These are phyloP conservation scores for Apeira syringaria DNA, from an alignment of 2,888 invertebrate genomes.

Conservation along the genomic window DNA sequence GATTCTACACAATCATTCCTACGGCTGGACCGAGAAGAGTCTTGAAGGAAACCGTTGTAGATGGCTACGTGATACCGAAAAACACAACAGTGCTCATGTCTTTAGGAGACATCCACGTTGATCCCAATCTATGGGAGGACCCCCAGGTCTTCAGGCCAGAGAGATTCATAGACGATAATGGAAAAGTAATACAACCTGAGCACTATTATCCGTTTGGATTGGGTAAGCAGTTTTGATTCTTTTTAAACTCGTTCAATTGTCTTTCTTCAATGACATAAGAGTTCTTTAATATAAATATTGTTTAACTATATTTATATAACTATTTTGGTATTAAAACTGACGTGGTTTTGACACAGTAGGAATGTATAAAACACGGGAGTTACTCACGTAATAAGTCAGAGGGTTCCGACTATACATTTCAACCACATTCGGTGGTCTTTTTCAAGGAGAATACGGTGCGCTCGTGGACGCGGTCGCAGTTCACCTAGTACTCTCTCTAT, in stretches of 20 bases:
- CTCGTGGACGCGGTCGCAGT: too few species aligned
- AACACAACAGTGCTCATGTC: constrained; percentile 63
- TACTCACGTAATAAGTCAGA: too few species aligned
- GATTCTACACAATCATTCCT: constrained; percentile 62
- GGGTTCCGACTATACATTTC: too few species aligned
- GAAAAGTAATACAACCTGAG: constrained; percentile 60
- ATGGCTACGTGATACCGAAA: constrained; percentile 41
- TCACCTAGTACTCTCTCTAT: too few species aligned
- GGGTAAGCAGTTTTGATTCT: constrained; percentile 55
- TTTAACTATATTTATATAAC: too few species aligned
- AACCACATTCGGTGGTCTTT: too few species aligned
- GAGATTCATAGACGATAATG: constrained; percentile 68
- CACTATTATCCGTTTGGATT: constrained; percentile 82
- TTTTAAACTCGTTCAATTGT: not conserved
- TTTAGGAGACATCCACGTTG: constrained; percentile 58
- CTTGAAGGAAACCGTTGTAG: constrained; percentile 29
- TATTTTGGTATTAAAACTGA: too few species aligned
- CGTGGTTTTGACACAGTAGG: too few species aligned
- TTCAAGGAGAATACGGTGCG: too few species aligned
- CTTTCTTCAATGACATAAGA: too few species aligned
- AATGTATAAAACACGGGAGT: too few species aligned
- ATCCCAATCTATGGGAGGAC: constrained; percentile 65
- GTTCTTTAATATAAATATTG: too few species aligned
- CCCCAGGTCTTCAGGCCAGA: constrained; percentile 72
- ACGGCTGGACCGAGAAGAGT: constrained; percentile 57